Evolutionary conservation across 2,113 vertebrate species (phyloP).

Genomic region (Amazona vittata): DNA sequence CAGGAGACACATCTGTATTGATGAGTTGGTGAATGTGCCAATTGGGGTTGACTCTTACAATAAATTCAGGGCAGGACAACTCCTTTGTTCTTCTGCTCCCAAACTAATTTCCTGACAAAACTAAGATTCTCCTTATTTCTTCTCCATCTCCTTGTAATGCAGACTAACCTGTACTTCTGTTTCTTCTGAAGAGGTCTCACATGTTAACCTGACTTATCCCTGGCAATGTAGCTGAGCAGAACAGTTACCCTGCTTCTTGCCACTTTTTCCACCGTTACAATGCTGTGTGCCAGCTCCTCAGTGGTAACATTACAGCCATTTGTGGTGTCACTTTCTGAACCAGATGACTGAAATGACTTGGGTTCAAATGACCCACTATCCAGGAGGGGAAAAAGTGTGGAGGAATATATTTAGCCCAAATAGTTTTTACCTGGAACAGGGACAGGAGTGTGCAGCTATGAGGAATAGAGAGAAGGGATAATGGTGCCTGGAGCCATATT

Average conservation of each 20-base stretch:
- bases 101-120: neutral
- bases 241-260: neutral
- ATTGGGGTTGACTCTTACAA: fast-evolving
- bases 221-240: neutral
- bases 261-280: neutral
- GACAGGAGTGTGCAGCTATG: neutral
- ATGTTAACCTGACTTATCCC: neutral
- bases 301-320: neutral
- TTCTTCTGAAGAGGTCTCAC: neutral
- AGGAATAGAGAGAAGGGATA: neutral
- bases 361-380: neutral
- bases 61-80: neutral
- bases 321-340: neutral
- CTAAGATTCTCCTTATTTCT: neutral
- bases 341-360: neutral
- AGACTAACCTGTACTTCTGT: neutral
- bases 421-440: neutral
- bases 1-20: neutral
- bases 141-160: neutral
- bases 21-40: neutral
- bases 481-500: neutral
- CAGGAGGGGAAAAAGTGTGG: neutral
- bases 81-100: neutral
- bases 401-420: neutral
- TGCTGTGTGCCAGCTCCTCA: neutral